Conservation (phyloP, 2,888 invertebrate species). For the Gerosis bhagava region DNA sequence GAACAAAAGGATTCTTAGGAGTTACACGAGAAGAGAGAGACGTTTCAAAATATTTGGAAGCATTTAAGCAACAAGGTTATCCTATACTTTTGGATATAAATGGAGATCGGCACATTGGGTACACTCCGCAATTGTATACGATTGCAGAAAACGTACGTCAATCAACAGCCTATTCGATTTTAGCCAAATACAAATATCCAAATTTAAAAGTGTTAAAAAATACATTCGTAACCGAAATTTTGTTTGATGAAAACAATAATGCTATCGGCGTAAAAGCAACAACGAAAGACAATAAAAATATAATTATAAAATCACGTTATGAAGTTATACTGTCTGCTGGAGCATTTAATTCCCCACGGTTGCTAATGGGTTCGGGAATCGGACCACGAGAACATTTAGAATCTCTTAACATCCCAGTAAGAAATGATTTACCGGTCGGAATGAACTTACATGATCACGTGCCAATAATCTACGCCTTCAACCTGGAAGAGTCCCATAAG, state of each 20-base stretch:
- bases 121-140: slow-evolving; percentile 40
- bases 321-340: slow-evolving; percentile 53
- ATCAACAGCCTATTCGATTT: slow-evolving; percentile 42
- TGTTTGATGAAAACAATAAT: slow-evolving; percentile 43
- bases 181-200: slow-evolving; percentile 37
- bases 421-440: slow-evolving; percentile 48
- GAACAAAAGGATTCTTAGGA: slow-evolving; percentile 38
- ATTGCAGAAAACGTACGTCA: slow-evolving; percentile 42
- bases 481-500: slow-evolving; percentile 25
- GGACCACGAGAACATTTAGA: slow-evolving; percentile 46
- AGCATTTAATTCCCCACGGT: slow-evolving; percentile 45
- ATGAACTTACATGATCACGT: slow-evolving; percentile 45
- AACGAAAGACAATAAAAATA: slow-evolving; percentile 27
- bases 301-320: slow-evolving; percentile 38
- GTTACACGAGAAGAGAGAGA: slow-evolving; percentile 34
- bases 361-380: slow-evolving; percentile 52
- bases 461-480: slow-evolving; percentile 25
- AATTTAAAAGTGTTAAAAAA: slow-evolving; percentile 45
- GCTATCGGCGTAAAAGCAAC: slow-evolving; percentile 43
- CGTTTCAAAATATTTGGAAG: slow-evolving; percentile 38
- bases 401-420: slow-evolving; percentile 38
- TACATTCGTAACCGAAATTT: slow-evolving; percentile 42
- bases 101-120: slow-evolving; percentile 45
- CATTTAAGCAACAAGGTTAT: slow-evolving; percentile 48
- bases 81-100: slow-evolving; percentile 44